Percentiles rank a stretch among this genome's conserved stretches.
These are phyloP conservation scores for Arion vulgaris DNA, from an alignment of 1,140 invertebrate genomes.

Conservation along the genomic window DNA sequence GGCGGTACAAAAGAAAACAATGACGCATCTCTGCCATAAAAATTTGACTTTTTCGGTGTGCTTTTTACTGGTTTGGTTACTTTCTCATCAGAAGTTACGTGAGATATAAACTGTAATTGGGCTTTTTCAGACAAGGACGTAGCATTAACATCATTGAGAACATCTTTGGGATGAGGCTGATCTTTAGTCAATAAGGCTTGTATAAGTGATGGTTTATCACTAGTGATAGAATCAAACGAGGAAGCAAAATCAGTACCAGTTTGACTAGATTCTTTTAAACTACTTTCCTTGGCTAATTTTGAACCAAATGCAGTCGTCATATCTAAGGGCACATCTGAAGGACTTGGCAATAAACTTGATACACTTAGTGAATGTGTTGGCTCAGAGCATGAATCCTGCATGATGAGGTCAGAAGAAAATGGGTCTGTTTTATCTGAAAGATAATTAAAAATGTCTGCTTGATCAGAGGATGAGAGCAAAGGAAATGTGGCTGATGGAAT, in stretches of 20 bases:
- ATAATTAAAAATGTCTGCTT: conserved; percentile 23
- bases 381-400: not conserved
- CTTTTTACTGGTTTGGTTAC: conserved; percentile 14
- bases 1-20: conserved; percentile 25
- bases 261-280: not conserved
- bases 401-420: not conserved
- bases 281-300: not conserved
- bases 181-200: conserved; percentile 10
- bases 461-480: not conserved
- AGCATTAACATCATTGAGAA: not conserved
- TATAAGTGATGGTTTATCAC: conserved; percentile 9
- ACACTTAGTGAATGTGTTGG: not conserved
- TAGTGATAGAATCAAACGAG: not conserved
- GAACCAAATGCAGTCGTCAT: conserved; percentile 18
- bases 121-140: not conserved
- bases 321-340: conserved; percentile 29
- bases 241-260: not conserved
- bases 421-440: not conserved
- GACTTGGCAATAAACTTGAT: conserved; percentile 5
- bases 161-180: not conserved
- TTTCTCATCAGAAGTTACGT: not conserved
- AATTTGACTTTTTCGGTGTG: conserved; percentile 38
- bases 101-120: conserved; percentile 1
- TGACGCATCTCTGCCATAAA: conserved; percentile 38
- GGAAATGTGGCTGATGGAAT: not conserved